These are phyloP conservation scores for Euura saliciscinereae DNA, from an alignment of 1,140 invertebrate genomes.

Conservation along the genomic window DNA sequence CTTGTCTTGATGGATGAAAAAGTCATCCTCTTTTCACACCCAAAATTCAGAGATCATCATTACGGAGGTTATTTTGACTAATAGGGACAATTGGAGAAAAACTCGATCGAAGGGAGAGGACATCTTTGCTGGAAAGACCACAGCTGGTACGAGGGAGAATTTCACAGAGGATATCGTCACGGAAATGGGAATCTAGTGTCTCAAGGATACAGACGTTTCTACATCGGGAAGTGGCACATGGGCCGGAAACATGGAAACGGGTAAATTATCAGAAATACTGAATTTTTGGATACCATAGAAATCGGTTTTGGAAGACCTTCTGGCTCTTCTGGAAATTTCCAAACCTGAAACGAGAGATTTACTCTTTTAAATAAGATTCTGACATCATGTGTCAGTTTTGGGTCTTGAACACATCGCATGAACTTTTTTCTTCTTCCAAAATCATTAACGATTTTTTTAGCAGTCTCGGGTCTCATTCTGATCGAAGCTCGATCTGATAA, in stretches of 20 bases:
- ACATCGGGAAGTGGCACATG: constrained; percentile 59
- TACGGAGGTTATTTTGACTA: constrained; percentile 8
- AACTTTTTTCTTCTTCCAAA: constrained; percentile 52
- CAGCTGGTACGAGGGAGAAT: constrained; percentile 64
- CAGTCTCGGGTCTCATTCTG: no score
- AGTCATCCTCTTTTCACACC: background rate
- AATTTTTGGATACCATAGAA: no score
- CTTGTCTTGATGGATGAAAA: no score
- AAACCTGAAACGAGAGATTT: no score
- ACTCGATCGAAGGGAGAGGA: constrained; percentile 62
- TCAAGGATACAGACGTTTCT: constrained; percentile 53
- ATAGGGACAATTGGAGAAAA: constrained; percentile 63
- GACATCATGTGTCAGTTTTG: no score
- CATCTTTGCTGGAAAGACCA: constrained; percentile 60
- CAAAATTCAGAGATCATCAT: no score
- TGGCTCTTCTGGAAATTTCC: no score
- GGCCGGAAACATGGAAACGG: constrained; percentile 59
- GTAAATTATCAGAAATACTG: constrained; percentile 42
- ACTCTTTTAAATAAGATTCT: no score
- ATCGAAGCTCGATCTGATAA: background rate
- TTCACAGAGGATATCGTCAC: constrained; percentile 60
- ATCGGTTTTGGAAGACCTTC: no score
- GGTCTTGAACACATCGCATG: background rate
- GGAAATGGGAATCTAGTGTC: constrained; percentile 62
- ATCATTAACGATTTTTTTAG: constrained; percentile 14